Conservation (phyloP, 2,113 vertebrate genomes). For the Eurypyga helias region DNA sequence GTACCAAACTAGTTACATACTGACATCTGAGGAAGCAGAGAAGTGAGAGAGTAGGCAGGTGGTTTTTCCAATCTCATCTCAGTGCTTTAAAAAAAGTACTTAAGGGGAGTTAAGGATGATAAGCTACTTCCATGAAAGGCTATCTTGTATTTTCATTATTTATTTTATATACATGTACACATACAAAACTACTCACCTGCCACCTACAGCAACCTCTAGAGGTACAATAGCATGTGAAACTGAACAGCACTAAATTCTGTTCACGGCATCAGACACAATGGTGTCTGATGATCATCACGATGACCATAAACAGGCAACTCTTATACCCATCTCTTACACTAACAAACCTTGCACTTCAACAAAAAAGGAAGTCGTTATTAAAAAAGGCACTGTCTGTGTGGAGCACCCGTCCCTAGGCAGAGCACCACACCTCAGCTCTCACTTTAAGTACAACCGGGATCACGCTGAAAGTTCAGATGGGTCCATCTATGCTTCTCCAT, state of each 20-base stretch:
- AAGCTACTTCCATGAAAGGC: neutral
- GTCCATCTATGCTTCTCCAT: neutral
- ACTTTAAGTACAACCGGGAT: neutral
- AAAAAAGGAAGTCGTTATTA: neutral
- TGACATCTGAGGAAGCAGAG: neutral
- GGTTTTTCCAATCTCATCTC: neutral
- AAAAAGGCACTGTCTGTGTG: neutral
- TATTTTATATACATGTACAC: neutral
- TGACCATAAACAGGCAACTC: neutral
- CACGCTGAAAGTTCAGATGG: neutral
- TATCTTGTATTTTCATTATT: neutral
- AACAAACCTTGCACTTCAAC: neutral
- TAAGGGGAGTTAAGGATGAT: neutral
- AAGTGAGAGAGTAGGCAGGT: neutral
- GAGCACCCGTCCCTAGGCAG: neutral
- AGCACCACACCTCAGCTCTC: neutral
- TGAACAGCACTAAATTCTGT: neutral
- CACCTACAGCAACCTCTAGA: neutral
- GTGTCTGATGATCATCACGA: neutral
- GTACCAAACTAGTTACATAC: neutral
- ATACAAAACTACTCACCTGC: neutral
- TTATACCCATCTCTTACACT: neutral
- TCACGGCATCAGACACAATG: neutral
- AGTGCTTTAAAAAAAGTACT: neutral
- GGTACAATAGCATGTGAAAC: neutral